These are phyloP conservation scores for Amphiprion clarkii DNA, from an alignment of 2,797 vertebrate genomes.

Conservation along the genomic window DNA sequence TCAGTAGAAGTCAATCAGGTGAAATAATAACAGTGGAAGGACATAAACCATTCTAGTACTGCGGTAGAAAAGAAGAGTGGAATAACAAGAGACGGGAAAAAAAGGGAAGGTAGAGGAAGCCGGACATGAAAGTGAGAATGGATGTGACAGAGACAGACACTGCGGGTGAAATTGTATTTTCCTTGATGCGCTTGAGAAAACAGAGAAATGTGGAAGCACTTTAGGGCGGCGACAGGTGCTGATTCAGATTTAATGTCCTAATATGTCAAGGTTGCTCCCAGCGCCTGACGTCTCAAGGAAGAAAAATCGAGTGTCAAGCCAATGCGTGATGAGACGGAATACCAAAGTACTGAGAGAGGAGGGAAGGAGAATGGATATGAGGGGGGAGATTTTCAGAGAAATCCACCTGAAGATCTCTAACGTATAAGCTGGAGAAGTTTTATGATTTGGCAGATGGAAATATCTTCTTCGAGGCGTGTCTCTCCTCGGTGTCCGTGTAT, in stretches of 20 bases:
- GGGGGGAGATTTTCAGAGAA: background rate
- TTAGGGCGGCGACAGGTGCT: slow-evolving; percentile 68
- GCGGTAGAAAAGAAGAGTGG: slow-evolving; percentile 4
- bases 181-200: slow-evolving; percentile 70
- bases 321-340: slow-evolving; percentile 29
- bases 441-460: slow-evolving; percentile 12
- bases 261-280: slow-evolving; percentile 74
- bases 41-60: slow-evolving; percentile 5
- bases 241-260: slow-evolving; percentile 81
- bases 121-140: slow-evolving; percentile 33
- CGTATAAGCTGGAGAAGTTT: background rate
- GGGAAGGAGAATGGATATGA: slow-evolving; percentile 6
- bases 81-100: slow-evolving; percentile 1
- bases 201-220: slow-evolving; percentile 70
- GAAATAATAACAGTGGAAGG: slow-evolving; percentile 31
- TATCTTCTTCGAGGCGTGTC: slow-evolving; percentile 2
- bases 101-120: slow-evolving; percentile 16
- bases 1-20: slow-evolving; percentile 2
- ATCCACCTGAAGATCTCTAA: slow-evolving; percentile 5
- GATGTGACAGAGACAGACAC: slow-evolving; percentile 69
- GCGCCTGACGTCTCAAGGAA: slow-evolving; percentile 42
- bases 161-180: slow-evolving; percentile 69
- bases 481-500: slow-evolving; percentile 4
- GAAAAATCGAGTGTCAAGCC: slow-evolving; percentile 47
- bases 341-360: slow-evolving; percentile 16